Conservation (phyloP, 2,113 vertebrate genomes). For the Tachuris rubrigastra region DNA sequence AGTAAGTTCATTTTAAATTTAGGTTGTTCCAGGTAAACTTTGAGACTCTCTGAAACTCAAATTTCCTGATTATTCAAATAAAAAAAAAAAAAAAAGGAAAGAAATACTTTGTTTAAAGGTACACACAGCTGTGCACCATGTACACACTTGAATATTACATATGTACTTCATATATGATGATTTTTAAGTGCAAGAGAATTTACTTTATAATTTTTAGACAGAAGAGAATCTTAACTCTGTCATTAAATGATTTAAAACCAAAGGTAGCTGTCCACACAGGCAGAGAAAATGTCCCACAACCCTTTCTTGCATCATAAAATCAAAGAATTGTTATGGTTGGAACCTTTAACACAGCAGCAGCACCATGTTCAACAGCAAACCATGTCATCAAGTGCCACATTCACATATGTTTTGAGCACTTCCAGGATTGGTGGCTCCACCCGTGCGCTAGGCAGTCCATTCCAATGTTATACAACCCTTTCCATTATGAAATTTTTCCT, state of each 20-base stretch:
- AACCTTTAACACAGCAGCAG: fast-evolving
- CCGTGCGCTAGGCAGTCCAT: too few relatives aligned
- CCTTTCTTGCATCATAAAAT: not conserved
- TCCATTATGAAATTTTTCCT: not conserved
- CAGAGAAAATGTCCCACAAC: not conserved
- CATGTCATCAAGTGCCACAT: not conserved
- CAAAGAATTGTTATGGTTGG: fast-evolving
- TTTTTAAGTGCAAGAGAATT: not conserved
- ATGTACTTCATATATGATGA: not conserved
- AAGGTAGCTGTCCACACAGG: not conserved
- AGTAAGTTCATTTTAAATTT: not conserved
- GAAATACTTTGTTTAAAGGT: not conserved
- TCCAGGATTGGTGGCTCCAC: not conserved
- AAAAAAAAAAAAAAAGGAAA: not conserved
- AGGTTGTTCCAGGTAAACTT: not conserved
- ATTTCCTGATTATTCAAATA: not conserved
- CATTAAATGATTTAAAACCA: not conserved
- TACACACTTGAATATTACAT: not conserved
- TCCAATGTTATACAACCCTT: not conserved
- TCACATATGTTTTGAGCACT: not conserved
- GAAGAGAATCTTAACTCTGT: not conserved
- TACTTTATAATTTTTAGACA: not conserved
- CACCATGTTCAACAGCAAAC: not conserved
- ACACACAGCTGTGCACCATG: not conserved
- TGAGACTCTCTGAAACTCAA: not conserved